These are phyloP conservation scores for Dynastes maya DNA, from an alignment of 2,888 invertebrate species.

Conservation along the genomic window DNA sequence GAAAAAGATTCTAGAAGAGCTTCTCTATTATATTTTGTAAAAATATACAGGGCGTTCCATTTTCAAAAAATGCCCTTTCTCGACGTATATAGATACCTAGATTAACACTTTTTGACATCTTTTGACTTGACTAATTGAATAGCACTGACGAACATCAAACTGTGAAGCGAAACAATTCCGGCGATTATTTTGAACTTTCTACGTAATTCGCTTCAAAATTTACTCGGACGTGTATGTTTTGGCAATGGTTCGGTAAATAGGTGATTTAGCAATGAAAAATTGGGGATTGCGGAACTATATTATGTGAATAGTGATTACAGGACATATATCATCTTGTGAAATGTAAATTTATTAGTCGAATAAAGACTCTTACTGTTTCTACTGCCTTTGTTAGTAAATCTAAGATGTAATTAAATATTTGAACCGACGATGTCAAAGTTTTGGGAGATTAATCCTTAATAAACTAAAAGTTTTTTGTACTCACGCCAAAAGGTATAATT, in stretches of 20 bases:
- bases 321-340: slow-evolving; percentile 7
- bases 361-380: too few relatives aligned
- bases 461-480: too few relatives aligned
- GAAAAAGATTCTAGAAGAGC: too few relatives aligned
- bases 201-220: slow-evolving; percentile 27
- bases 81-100: too few relatives aligned
- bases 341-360: not conserved
- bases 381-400: too few relatives aligned
- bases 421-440: too few relatives aligned
- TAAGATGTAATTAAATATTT: too few relatives aligned
- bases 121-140: not conserved
- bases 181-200: slow-evolving; percentile 26
- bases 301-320: not conserved
- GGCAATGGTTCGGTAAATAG: slow-evolving; percentile 10
- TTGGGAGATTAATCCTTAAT: too few relatives aligned
- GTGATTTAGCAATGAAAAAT: slow-evolving; percentile 28
- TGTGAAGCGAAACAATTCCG: not conserved
- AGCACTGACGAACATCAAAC: slow-evolving; percentile 7
- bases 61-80: not conserved
- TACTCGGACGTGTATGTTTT: slow-evolving; percentile 13
- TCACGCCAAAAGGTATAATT: too few relatives aligned
- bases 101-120: not conserved
- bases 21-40: too few relatives aligned
- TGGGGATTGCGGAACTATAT: slow-evolving; percentile 17
- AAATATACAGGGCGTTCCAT: too few relatives aligned